These are phyloP conservation scores for Cyprinodon variegatus DNA, from an alignment of 2,113 vertebrate species.

Conservation along the genomic window DNA sequence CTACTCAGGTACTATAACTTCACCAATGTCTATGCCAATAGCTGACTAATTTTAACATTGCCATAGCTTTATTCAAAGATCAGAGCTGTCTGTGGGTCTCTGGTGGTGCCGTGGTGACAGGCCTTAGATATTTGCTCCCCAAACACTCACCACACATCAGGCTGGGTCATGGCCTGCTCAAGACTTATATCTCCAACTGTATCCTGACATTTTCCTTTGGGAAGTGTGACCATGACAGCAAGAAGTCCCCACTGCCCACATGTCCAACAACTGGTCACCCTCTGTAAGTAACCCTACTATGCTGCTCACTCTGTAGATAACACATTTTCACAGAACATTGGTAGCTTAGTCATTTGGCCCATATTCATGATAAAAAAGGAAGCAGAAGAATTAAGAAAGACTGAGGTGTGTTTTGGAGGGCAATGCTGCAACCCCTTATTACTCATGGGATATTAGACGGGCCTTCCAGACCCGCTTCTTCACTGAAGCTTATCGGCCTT, in stretches of 20 bases:
- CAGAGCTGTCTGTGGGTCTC: constrained; percentile 18
- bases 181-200: constrained; percentile 59
- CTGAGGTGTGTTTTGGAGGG: constrained; percentile 41
- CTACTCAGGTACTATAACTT: no score
- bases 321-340: constrained; percentile 8
- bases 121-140: constrained; percentile 54
- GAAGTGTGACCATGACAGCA: constrained; percentile 61
- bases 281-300: neutral
- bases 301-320: constrained; percentile 20
- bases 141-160: constrained; percentile 63
- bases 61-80: constrained; percentile 10
- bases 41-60: constrained; percentile 8
- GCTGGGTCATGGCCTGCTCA: constrained; percentile 62
- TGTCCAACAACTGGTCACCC: constrained; percentile 33
- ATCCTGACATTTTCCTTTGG: constrained; percentile 48
- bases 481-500: constrained; percentile 70
- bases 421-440: constrained; percentile 33
- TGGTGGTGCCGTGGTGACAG: constrained; percentile 55
- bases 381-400: constrained; percentile 10
- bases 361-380: constrained; percentile 35
- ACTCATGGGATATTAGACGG: constrained; percentile 73
- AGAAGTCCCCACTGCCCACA: constrained; percentile 37
- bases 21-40: neutral
- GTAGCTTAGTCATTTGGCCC: constrained; percentile 5
- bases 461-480: constrained; percentile 48